Conservation (phyloP, 2,113 vertebrate genomes). For the Eurypyga helias region DNA sequence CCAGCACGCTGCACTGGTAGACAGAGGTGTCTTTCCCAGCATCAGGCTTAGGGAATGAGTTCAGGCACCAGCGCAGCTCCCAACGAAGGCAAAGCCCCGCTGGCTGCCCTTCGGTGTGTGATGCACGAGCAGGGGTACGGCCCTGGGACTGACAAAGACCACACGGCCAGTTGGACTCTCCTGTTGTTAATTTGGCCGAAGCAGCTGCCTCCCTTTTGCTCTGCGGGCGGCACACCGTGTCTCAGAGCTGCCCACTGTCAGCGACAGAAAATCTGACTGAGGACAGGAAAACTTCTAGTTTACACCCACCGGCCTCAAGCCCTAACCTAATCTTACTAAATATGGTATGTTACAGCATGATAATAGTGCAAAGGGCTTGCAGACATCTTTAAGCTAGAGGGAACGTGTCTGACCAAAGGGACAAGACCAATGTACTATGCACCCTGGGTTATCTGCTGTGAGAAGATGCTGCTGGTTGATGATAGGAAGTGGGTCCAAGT, state of each 20-base stretch:
- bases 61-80: not conserved
- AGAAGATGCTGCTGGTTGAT: not conserved
- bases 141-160: not conserved
- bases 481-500: not conserved
- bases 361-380: not conserved
- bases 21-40: not conserved
- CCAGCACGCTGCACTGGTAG: not conserved
- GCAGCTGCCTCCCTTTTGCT: not conserved
- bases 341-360: not conserved
- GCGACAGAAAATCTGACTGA: not conserved
- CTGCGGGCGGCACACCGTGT: not conserved
- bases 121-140: not conserved
- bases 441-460: not conserved
- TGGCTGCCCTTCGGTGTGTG: accelerated
- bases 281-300: not conserved
- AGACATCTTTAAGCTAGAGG: not conserved
- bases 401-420: not conserved
- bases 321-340: not conserved
- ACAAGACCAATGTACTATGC: not conserved
- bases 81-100: not conserved
- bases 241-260: not conserved
- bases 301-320: not conserved
- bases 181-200: not conserved
- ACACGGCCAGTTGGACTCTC: not conserved
- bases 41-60: not conserved